These are phyloP conservation scores for Luscinia luscinia DNA, from an alignment of 2,797 vertebrate genomes.

Conservation along the genomic window DNA sequence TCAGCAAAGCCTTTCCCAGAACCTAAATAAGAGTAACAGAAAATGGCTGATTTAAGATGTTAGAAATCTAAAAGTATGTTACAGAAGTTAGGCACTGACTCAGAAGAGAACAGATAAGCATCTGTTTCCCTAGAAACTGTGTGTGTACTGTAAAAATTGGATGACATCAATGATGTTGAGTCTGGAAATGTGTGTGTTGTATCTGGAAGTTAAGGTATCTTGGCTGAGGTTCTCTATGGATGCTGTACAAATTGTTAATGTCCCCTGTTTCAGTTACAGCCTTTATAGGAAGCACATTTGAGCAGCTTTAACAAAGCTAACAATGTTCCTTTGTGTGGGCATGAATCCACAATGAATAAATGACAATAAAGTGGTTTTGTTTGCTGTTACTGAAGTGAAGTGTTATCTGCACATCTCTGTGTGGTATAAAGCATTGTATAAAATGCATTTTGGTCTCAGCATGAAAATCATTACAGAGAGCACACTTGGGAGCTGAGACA, in stretches of 20 bases:
- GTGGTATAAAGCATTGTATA: constrained; percentile 26
- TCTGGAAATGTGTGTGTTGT: neutral
- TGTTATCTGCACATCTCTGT: constrained; percentile 48
- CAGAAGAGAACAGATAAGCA: neutral
- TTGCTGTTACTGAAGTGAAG: constrained; percentile 39
- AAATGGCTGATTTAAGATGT: neutral
- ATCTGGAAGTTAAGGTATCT: neutral
- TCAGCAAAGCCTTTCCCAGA: neutral
- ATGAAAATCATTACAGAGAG: constrained; percentile 38
- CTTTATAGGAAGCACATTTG: neutral
- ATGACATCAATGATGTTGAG: neutral
- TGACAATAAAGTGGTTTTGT: constrained; percentile 47
- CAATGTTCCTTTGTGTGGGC: constrained; percentile 47
- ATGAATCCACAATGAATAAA: constrained; percentile 53
- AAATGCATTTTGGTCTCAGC: constrained; percentile 58
- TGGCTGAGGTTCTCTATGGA: neutral
- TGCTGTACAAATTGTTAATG: neutral
- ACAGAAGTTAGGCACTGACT: neutral
- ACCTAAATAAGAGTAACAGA: neutral
- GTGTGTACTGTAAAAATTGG: neutral
- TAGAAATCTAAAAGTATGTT: neutral
- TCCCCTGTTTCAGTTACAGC: neutral
- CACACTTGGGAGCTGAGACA: constrained; percentile 51
- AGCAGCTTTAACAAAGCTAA: constrained; percentile 27
- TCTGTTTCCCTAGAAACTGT: constrained; percentile 31